These are phyloP conservation scores for Caenorhabditis virilis DNA, from an alignment of 2,888 invertebrate genomes.

Conservation along the genomic window DNA sequence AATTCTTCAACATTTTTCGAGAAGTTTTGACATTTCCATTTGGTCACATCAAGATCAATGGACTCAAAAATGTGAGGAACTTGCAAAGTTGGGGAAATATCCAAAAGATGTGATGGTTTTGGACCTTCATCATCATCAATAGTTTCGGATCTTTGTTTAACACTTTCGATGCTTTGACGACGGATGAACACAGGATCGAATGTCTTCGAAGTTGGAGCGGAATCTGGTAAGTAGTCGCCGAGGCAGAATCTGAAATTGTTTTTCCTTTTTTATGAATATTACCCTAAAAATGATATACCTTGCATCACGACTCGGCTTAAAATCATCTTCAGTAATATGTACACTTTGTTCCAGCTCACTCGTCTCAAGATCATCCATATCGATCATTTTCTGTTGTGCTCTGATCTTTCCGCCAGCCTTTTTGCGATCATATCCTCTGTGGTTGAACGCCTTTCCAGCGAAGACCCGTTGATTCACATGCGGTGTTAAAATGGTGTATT, in stretches of 20 bases:
- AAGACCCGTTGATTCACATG: constrained; percentile 45
- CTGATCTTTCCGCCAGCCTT: constrained; percentile 33
- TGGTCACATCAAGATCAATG: constrained; percentile 21
- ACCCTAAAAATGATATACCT: neutral
- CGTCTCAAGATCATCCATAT: constrained; percentile 30
- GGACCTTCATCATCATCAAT: constrained; percentile 12
- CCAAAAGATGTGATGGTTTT: constrained; percentile 34
- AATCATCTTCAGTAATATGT: constrained; percentile 34
- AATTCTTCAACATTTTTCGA: constrained; percentile 25
- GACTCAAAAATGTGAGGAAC: constrained; percentile 29
- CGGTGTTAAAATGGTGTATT: constrained; percentile 42
- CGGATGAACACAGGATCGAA: constrained; percentile 28
- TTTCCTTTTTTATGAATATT: neutral
- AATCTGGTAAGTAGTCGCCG: constrained; percentile 43
- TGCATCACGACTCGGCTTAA: constrained; percentile 47
- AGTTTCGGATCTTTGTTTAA: constrained; percentile 20
- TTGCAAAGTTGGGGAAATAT: constrained; percentile 34
- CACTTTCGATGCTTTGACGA: constrained; percentile 44
- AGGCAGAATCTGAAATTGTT: constrained; percentile 37
- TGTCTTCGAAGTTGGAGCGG: constrained; percentile 7
- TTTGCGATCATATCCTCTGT: constrained; percentile 2
- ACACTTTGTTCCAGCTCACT: constrained; percentile 44
- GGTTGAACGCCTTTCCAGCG: constrained; percentile 42
- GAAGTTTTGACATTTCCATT: constrained; percentile 28
- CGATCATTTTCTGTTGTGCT: constrained; percentile 9